Evolutionary conservation across 1,140 invertebrate genomes (phyloP), one percentile per base, ranked within the genome.

Genomic region (Drosophila micromelanica): DNA sequence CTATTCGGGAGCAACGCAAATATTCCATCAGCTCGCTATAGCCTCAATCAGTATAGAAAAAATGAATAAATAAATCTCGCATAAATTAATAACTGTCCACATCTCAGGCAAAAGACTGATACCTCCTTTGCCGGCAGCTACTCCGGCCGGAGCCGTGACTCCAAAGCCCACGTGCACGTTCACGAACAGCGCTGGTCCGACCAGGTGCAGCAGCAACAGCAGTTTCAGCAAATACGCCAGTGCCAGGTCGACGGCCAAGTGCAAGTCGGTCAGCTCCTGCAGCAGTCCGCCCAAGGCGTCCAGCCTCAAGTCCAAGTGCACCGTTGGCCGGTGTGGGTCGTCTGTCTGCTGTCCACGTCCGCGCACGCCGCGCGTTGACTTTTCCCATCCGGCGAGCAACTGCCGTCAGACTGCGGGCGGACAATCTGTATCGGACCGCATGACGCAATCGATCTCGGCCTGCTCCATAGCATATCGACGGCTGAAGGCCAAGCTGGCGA

Each of bases 301-400:
- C 12, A 74, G 74, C 46, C 13, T 54, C 5, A 78, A 62, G 43
- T 20, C 49, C 0, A 38, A 60, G 3, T 11, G 15, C 13, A 59
- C 46, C 7, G 37, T 12, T 5, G 15, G 0, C 13, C 17, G 37
- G 63, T 8, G n/a, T 48, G 9, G n/a, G 7, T 30, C 49, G 12
- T 43, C 77, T 0, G 1, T 35, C 4, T 3, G 59, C n/a, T 20
- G 17, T 17, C 42, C 68, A 0, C 62, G 76, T 6, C 73, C 51
- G 1, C 79, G 69, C 7, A 43, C 65, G 0, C 45, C 80, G 1
- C 60, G 51, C 1, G 84, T 84, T 30, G 84, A 87, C 38, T 87
- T 87, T 20, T 60, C 56, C 6, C 49, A 84, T 73, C 73, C 84
- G 1, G 76, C 64, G 2, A n/a, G 30, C n/a, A 62, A 64, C 13